phyloP scores from a whole-genome alignment of 2,797 vertebrate species.

The Enteromius mattozi region DNA sequence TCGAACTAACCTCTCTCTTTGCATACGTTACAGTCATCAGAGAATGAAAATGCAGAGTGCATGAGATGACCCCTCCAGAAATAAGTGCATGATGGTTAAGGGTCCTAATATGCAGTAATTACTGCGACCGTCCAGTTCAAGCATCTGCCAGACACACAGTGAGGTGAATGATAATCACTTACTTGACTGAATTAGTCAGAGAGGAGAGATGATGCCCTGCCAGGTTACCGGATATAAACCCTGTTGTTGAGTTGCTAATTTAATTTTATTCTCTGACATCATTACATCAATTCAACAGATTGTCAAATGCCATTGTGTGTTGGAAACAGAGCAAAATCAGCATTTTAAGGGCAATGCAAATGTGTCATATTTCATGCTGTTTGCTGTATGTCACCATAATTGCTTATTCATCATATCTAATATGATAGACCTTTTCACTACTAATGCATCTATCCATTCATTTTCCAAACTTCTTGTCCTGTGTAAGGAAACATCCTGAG shows the following conservation, averaged over 20 bases:
- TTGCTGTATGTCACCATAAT: background rate
- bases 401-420: background rate
- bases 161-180: slow-evolving; percentile 72
- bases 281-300: background rate
- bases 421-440: background rate
- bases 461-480: background rate
- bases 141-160: slow-evolving; percentile 64
- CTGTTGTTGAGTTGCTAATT: background rate
- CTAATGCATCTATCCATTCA: background rate
- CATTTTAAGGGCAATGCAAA: background rate
- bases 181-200: slow-evolving; percentile 72
- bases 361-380: background rate
- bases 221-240: background rate
- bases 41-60: slow-evolving; percentile 66
- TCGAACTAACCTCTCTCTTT: slow-evolving; percentile 60
- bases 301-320: background rate
- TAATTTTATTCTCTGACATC: background rate
- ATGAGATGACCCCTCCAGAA: slow-evolving; percentile 72
- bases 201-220: slow-evolving; percentile 56
- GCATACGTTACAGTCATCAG: slow-evolving; percentile 67
- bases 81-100: slow-evolving; percentile 67
- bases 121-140: slow-evolving; percentile 69
- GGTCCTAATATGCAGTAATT: slow-evolving; percentile 75
- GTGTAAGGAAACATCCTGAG: background rate
- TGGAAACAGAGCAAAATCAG: background rate